Conservation (phyloP, 2,113 vertebrate species). For the Percopsis transmontana region DNA sequence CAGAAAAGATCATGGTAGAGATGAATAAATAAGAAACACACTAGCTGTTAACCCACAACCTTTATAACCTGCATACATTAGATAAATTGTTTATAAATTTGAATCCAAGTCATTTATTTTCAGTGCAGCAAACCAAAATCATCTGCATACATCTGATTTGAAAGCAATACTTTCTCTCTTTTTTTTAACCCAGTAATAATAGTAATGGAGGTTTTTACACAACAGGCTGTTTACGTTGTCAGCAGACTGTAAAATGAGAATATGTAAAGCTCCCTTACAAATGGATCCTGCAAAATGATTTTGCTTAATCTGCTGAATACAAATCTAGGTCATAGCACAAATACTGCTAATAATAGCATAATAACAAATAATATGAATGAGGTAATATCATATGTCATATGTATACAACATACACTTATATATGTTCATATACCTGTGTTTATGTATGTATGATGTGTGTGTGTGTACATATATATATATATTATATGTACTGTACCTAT, state of each 20-base stretch:
- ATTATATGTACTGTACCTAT: too few species aligned
- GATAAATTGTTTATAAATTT: background rate
- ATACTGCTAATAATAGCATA: slow-evolving; percentile 1
- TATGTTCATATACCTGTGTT: too few species aligned
- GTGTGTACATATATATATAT: too few species aligned
- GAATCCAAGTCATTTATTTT: background rate
- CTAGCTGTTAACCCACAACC: background rate
- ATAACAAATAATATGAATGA: background rate
- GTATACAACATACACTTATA: too few species aligned
- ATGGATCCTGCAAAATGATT: background rate
- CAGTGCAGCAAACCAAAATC: background rate
- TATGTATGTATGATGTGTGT: too few species aligned
- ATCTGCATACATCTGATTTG: background rate
- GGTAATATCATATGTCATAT: too few species aligned
- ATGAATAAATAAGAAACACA: background rate
- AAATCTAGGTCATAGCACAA: too few species aligned
- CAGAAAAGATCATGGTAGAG: background rate
- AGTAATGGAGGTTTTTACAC: background rate
- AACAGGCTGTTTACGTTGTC: background rate
- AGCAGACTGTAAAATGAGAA: background rate
- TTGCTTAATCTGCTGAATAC: too few species aligned
- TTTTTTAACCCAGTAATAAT: background rate
- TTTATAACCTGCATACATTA: too few species aligned
- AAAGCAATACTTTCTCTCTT: background rate
- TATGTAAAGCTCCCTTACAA: background rate